Percentiles rank a stretch among this genome's conserved stretches.
Evolutionary conservation across 2,797 vertebrate species (phyloP).

Genomic region (Hipposideros larvatus): DNA sequence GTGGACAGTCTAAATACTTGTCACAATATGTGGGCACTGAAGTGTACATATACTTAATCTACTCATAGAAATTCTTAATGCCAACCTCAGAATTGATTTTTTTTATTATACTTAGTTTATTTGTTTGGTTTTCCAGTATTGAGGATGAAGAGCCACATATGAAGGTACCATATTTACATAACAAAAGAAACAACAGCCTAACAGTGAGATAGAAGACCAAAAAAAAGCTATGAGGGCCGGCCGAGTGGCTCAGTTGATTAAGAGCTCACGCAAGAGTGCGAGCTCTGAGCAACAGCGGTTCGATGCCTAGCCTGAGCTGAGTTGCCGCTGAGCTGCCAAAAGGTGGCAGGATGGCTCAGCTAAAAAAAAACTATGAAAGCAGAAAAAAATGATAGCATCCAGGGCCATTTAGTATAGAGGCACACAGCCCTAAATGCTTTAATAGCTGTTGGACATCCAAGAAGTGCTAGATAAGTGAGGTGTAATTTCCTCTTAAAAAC

Average conservation of each 20-base stretch:
- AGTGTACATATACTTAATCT: background rate
- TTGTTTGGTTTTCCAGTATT: background rate
- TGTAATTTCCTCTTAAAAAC: constrained; percentile 58
- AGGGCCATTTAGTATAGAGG: background rate
- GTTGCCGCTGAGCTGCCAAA: too few relatives aligned
- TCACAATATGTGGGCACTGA: background rate
- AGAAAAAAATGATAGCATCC: background rate
- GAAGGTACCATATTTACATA: background rate
- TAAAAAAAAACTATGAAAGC: background rate
- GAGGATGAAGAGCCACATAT: background rate
- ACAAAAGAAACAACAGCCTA: background rate
- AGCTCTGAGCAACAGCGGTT: too few relatives aligned
- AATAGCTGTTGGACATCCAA: background rate
- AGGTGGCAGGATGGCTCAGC: too few relatives aligned
- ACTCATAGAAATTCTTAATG: constrained; percentile 30
- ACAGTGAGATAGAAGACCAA: background rate
- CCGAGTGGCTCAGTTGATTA: too few relatives aligned
- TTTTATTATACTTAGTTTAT: constrained; percentile 28
- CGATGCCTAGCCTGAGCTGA: too few relatives aligned
- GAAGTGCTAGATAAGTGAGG: background rate
- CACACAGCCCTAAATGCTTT: background rate
- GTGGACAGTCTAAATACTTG: background rate
- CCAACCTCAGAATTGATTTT: background rate
- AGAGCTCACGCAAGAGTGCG: too few relatives aligned
- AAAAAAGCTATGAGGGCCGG: too few relatives aligned